Evolutionary conservation across 2,113 vertebrate genomes (phyloP).

Genomic region (Prunella fulvescens): DNA sequence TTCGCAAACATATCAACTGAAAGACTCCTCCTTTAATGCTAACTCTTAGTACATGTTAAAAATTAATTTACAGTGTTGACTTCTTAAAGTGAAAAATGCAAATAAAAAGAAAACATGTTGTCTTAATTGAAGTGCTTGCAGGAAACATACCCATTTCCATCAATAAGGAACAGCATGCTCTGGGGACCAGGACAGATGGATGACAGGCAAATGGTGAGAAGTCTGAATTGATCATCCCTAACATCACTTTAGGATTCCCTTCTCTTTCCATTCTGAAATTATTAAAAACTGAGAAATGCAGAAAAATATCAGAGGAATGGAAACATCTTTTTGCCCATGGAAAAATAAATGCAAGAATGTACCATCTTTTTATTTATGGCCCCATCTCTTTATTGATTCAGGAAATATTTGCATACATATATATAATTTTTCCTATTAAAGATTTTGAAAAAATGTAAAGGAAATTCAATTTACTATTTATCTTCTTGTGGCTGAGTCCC

Average conservation of each 20-base stretch:
- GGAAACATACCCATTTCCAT: not conserved
- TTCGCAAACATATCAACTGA: not conserved
- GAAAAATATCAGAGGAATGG: not conserved
- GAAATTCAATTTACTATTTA: not conserved
- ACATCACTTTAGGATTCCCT: not conserved
- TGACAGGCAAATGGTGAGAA: not conserved
- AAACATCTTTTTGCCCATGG: not conserved
- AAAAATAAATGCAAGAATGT: not conserved
- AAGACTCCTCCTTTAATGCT: not conserved
- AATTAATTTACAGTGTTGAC: not conserved
- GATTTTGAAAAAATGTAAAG: not conserved
- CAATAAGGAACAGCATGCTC: not conserved
- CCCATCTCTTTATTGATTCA: not conserved
- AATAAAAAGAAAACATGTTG: not conserved
- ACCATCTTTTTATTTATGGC: not conserved
- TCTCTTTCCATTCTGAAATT: not conserved
- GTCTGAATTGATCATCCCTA: not conserved
- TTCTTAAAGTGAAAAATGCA: slow-evolving; percentile 1
- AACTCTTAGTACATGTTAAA: not conserved
- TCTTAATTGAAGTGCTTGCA: not conserved
- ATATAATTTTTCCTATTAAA: not conserved
- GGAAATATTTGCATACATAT: not conserved
- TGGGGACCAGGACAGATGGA: not conserved
- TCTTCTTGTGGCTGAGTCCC: not conserved
- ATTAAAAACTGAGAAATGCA: not conserved